Evolutionary conservation across 2,113 vertebrate genomes (phyloP), one percentile per base, ranked within the genome.

Genomic region (Micronisus gabar): DNA sequence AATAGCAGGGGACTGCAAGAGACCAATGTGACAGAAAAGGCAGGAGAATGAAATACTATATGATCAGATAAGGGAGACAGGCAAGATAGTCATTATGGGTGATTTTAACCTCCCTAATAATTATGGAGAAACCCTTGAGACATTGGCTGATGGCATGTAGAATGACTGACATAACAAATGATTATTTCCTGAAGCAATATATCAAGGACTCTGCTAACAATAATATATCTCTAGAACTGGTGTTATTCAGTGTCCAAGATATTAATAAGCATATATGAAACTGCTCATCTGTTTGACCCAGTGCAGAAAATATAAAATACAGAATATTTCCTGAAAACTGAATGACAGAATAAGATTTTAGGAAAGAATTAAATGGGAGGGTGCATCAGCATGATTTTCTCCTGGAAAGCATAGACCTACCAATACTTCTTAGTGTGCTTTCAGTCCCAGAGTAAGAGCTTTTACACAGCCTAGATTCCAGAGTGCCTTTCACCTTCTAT

Each of bases 61-160:
- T 63, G 87, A 97, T 93, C 94, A 97, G 95, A 93, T 97, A 97
- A 97, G 66, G 11, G 72, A 96, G 78, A 90, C 75, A 95, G 80
- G 96, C 96, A 95, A 87, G 80, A 96, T 86, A 87, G 58, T 96
- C 93, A 96, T 96, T 96, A 94, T 71, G 72, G 88, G 55, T 92
- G 86, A 97, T 96, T 98, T 97, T 84, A 72, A 11, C 74, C 43
- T 92, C 72, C 88, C 83, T 96, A 95, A 97, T 95, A 97, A 96
- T 98, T 92, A 63, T 21, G 86, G 90, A 97, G 87, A 97, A 97
- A 95, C 3, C 74, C 94, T 81, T 93, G 91, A 97, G 94, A 96
- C 86, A 73, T 71, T 68, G 66, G 58, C 74, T 92, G 71, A 63
- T 73, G 76, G 36, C 29, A 68, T 55, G 82, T 38, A 47, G 34